Evolutionary conservation across 2,113 vertebrate genomes (phyloP).

Genomic region (Bos taurus): DNA sequence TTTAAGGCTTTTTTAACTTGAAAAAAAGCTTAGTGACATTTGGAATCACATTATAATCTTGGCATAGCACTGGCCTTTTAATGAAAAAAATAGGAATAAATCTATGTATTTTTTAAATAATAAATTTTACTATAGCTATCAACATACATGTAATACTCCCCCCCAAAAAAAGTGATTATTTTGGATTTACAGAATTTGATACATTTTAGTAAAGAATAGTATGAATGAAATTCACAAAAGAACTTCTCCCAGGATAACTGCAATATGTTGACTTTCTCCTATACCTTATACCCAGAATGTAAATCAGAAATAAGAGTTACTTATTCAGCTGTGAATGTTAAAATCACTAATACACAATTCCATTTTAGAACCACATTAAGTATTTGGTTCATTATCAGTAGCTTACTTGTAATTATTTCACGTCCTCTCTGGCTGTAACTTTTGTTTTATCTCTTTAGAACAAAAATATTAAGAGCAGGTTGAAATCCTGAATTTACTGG

Average conservation of each 20-base stretch:
- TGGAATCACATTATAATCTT: not conserved
- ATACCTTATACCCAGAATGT: not conserved
- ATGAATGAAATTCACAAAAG: not conserved
- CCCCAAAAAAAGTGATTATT: not conserved
- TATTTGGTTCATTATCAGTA: not conserved
- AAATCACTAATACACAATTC: not conserved
- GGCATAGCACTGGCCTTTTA: not conserved
- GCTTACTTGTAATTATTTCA: not conserved
- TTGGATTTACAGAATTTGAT: not conserved
- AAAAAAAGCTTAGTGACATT: conserved; percentile 3
- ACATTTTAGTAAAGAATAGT: not conserved
- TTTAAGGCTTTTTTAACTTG: conserved; percentile 42
- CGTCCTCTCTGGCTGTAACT: not conserved
- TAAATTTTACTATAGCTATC: not conserved
- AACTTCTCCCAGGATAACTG: not conserved
- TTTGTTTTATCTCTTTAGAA: not conserved
- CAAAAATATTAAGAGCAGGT: not conserved
- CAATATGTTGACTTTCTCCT: not conserved
- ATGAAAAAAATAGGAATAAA: not conserved
- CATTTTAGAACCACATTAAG: not conserved
- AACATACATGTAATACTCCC: not conserved
- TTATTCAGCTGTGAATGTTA: not conserved
- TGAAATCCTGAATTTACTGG: not conserved
- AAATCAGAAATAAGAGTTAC: not conserved
- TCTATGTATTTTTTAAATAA: not conserved